Evolutionary conservation across 1,140 invertebrate genomes (phyloP), one percentile per base, ranked within the genome.

Genomic region (Diuraphis noxia): DNA sequence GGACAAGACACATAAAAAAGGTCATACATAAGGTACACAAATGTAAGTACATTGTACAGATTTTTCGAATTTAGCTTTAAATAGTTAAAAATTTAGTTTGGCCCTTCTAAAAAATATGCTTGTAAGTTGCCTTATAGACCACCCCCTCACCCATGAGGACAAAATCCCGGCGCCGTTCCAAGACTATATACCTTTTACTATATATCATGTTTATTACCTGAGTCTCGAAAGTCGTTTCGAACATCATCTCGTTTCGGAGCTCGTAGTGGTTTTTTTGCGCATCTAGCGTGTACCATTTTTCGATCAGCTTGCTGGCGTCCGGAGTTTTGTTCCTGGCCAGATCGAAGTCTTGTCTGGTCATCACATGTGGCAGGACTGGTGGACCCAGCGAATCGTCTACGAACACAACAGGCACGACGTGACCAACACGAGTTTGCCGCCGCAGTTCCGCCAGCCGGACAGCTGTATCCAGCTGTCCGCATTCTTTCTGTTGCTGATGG

Each of bases 291-390:
- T 96, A 97, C 97, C 97, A 98, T 94, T 97, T 95, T 49, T 94
- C 93, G n/a, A 95, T 93, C 38, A 95, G 92, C 82, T 95, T 95
- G 23, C 94, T 94, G 89, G 95, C 95, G 19, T 95, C 95, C 23
- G 96, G 95, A 9, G 95, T 94, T 77, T 95, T 95, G 88, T 96
- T 94, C 43, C 63, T 82, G 13, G 96, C 96, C 92, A 95, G 95
- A 93, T 96, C 96, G 93, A 97, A 97, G 94, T 97, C 96, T 36
- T 96, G 95, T 92, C 95, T 96, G 93, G 97, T 96, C 79, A 97
- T 95, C 2, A 96, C 96, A 92, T 96, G 95, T 17, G 96, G 96
- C 30, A 97, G 94, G 92, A 97, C 94, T n/a, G 96, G 96, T 34
- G 96, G 96, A 41, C 96, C 96, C 72, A 97, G 93, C 17, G 96